Evolutionary conservation across 2,888 invertebrate genomes (phyloP), one percentile per base, ranked within the genome.

Genomic region (Imbricaverruca yamaguchii): DNA sequence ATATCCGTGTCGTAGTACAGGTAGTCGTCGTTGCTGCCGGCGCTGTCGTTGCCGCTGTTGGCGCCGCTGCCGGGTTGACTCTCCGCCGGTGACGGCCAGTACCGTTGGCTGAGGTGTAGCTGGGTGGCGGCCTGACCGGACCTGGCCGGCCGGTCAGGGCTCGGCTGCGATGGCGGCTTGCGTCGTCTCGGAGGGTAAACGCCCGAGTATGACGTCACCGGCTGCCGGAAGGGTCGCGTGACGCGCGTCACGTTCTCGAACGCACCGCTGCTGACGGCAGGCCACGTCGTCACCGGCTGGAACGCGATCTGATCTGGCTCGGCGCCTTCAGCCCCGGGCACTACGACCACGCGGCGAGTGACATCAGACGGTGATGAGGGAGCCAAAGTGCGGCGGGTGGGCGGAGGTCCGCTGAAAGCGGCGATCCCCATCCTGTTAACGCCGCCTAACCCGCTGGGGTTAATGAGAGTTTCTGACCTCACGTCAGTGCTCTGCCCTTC

Each of bases 1-100:
- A 78, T 13, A 23, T 78, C 78, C 3, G 78, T 78, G 23, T 78
- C 57, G 56, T 65, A 81, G 55, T 61, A 81, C 10, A 74, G 53
- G 7, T 39, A 53, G 53, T 53, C 69, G 15, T 74, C 53, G 4
- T 74, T 53, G 10, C 3, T 39, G 7, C 9, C 67, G 7, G 9
- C 23, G 23, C 4, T n/a, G 65, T 12, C 23, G 23, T n/a, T 23
- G 11, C 4, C 12, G 65, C n/a, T n/a, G n/a, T n/a, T n/a, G n/a
- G n/a, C n/a, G n/a, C n/a, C n/a, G n/a, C n/a, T n/a, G n/a, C n/a
- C n/a, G n/a, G n/a, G n/a, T n/a, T n/a, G n/a, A n/a, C n/a, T n/a
- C n/a, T n/a, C n/a, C n/a, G n/a, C n/a, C n/a, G n/a, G n/a, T n/a
- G n/a, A n/a, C n/a, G n/a, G n/a, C n/a, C n/a, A n/a, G n/a, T n/a